Conservation (phyloP, 2,888 invertebrate genomes). For the Andrena bucephala region DNA sequence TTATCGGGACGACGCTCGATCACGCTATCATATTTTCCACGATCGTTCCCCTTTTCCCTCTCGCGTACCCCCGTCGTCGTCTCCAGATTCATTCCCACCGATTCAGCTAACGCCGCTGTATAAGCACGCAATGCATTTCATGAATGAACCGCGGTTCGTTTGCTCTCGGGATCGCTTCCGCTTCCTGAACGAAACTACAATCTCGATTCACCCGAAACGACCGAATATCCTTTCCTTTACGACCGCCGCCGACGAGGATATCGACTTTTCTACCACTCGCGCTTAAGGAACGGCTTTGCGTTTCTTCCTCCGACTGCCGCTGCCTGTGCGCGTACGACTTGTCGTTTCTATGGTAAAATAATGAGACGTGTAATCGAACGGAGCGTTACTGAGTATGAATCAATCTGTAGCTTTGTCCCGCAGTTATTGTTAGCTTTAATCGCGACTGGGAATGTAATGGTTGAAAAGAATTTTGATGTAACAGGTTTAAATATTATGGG, state of each 20-base stretch:
- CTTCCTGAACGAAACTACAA: slow-evolving; percentile 6
- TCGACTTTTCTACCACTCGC: slow-evolving; percentile 8
- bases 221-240: slow-evolving; percentile 22
- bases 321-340: neutral
- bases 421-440: too few species aligned
- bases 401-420: neutral
- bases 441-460: too few species aligned
- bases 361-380: slow-evolving; percentile 8
- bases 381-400: neutral
- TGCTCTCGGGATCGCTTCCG: slow-evolving; percentile 7
- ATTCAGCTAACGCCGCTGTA: slow-evolving; percentile 13
- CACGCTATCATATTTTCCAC: slow-evolving; percentile 31
- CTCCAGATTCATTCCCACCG: slow-evolving; percentile 4
- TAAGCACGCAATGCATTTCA: slow-evolving; percentile 61
- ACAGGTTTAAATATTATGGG: too few species aligned
- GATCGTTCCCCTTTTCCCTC: neutral
- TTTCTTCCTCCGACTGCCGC: neutral
- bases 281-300: neutral
- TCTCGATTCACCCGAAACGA: slow-evolving; percentile 16
- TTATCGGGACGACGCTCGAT: slow-evolving; percentile 23
- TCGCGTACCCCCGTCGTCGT: neutral
- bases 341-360: neutral
- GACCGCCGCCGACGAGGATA: slow-evolving; percentile 10
- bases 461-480: too few species aligned
- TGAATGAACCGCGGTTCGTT: slow-evolving; percentile 61